Base-by-base conservation (phyloP, 2,797 vertebrate species). In the Nannoperca australis region DNA sequence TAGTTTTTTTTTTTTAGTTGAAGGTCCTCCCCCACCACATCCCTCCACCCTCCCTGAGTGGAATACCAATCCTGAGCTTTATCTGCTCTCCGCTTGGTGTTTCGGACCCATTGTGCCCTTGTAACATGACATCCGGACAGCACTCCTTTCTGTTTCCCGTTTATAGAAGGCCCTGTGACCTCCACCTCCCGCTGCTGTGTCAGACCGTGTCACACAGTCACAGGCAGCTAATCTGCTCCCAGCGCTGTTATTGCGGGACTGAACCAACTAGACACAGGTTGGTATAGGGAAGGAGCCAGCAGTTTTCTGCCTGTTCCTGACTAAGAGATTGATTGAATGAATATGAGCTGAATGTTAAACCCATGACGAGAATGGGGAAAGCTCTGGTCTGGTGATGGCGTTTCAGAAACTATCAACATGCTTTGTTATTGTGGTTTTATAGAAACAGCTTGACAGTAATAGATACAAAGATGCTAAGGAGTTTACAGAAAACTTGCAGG, bases 91-190 rank as follows among this genome's bases (percentile, higher is more conserved):
- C 32, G 78, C 86, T 86, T 73, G 65, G 81, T 64, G 81, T 88
- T 88, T 89, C 51, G 59, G 78, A 44, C 71, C 79, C 81, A 91
- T 93, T 94, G 90, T 94, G 78, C 85, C 74, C 82, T 72, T 77
- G 70, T 64, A 85, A 81, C 88, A 80, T 82, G 92, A 92, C 92
- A 93, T 94, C 89, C 88, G 88, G 87, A 86, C 85, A 70, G 87
- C 88, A 88, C 88, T 76, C 87, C 84, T 90, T 92, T 89, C 91
- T 91, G 81, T 90, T 84, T 66, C 54, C 70, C 79, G 24, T 90
- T 88, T 93, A 85, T 88, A 87, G 86, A 82, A 91, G 86, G 82
- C 87, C 84, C 70, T 77, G 77, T 86, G 87, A 88, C 88, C 91
- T 86, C 71, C 77, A 84, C 78, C 88, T 84, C 89, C 88, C 17